phyloP scores from a whole-genome alignment of 2,888 invertebrate genomes.

The Eupithecia subumbrata region DNA sequence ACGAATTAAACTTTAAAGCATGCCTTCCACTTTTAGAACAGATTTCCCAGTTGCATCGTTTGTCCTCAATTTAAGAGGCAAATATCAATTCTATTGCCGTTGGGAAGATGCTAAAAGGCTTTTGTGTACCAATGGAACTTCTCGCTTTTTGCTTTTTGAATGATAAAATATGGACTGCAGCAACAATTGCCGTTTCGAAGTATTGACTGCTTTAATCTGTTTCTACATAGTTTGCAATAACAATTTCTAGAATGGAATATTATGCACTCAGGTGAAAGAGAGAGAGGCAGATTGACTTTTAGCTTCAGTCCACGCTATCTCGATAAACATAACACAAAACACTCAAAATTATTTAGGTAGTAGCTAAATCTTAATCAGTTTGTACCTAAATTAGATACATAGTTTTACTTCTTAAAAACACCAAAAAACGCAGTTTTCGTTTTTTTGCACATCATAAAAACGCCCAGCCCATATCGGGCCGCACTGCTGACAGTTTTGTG shows the following conservation, averaged over 20 bases:
- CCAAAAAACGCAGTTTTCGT: too few species aligned
- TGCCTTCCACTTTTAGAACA: conserved; percentile 53
- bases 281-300: background rate
- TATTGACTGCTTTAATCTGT: background rate
- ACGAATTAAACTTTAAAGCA: conserved; percentile 45
- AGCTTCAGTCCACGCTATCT: too few species aligned
- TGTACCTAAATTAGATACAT: too few species aligned
- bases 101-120: conserved; percentile 51
- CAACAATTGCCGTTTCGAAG: background rate
- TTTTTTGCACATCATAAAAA: too few species aligned
- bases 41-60: conserved; percentile 71
- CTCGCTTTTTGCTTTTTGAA: conserved; percentile 27
- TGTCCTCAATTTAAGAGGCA: conserved; percentile 61
- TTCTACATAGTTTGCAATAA: background rate
- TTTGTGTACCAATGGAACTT: conserved; percentile 48
- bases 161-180: background rate
- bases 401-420: too few species aligned
- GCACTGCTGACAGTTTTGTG: too few species aligned
- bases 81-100: conserved; percentile 54
- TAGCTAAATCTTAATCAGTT: too few species aligned
- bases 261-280: background rate
- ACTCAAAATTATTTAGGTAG: too few species aligned
- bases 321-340: too few species aligned
- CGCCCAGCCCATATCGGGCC: too few species aligned
- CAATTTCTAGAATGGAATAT: background rate